Evolutionary conservation across 2,113 vertebrate species (phyloP).

Genomic region (Macquaria australasica): DNA sequence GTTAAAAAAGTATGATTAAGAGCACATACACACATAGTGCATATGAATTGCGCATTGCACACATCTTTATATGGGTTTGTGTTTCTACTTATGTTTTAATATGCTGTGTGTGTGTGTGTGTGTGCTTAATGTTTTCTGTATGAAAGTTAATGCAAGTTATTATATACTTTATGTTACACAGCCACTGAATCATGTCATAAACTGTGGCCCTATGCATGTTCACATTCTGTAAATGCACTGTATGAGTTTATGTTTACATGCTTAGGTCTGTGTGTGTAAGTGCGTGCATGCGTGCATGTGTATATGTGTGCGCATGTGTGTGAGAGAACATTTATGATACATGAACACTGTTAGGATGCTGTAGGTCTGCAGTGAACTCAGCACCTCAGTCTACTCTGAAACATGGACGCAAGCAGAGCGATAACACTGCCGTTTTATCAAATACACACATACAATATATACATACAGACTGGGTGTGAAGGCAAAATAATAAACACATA

Average conservation of each 20-base stretch:
- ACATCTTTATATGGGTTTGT: constrained; percentile 45
- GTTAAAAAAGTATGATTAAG: constrained; percentile 65
- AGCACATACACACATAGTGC: constrained; percentile 69
- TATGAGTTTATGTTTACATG: constrained; percentile 61
- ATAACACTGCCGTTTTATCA: constrained; percentile 51
- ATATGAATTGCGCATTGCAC: constrained; percentile 52
- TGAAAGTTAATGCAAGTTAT: constrained; percentile 65
- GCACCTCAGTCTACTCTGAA: constrained; percentile 56
- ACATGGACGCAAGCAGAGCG: constrained; percentile 30
- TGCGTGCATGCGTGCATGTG: constrained; percentile 43
- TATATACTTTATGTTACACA: constrained; percentile 67
- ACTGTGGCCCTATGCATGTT: constrained; percentile 61
- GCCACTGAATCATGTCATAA: constrained; percentile 65
- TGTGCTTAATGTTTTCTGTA: constrained; percentile 55
- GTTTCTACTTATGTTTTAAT: constrained; percentile 44
- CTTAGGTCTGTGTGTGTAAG: constrained; percentile 50
- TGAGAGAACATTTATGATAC: constrained; percentile 54
- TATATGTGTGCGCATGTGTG: constrained; percentile 36
- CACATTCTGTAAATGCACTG: constrained; percentile 60
- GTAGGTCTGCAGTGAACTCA: constrained; percentile 21
- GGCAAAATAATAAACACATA: constrained; percentile 65
- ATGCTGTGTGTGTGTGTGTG: constrained; percentile 27
- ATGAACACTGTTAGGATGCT: constrained; percentile 55
- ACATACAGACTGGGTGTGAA: constrained; percentile 74
- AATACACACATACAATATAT: constrained; percentile 72